Conservation (phyloP, 1,140 invertebrate genomes). For the Zaprionus vittiger region DNA sequence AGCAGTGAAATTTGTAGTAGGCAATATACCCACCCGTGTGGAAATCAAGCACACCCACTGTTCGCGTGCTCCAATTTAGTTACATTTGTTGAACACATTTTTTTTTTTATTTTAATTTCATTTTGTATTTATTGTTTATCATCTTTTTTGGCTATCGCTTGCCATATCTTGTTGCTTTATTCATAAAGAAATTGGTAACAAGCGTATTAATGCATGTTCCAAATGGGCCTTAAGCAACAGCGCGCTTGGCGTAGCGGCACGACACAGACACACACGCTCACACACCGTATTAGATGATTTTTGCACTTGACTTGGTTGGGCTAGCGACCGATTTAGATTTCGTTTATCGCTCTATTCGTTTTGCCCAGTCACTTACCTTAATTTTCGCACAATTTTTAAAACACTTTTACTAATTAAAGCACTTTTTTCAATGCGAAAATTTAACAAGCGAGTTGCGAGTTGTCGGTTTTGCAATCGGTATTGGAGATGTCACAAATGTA, state of each 20-base stretch:
- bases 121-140: not conserved
- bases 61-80: conserved; percentile 4
- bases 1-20: conserved; percentile 51
- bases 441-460: conserved; percentile 52
- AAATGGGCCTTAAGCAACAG: conserved; percentile 52
- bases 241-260: conserved; percentile 54
- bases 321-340: conserved; percentile 18
- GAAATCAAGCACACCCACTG: conserved; percentile 38
- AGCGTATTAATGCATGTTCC: conserved; percentile 31
- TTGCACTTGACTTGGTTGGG: conserved; percentile 39
- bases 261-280: conserved; percentile 44
- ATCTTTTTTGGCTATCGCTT: not conserved
- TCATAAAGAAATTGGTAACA: conserved; percentile 18
- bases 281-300: conserved; percentile 50
- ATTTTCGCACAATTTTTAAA: conserved; percentile 58
- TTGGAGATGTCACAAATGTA: conserved; percentile 38
- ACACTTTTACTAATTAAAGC: conserved; percentile 59
- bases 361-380: conserved; percentile 50
- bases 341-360: conserved; percentile 11
- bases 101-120: not conserved
- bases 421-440: conserved; percentile 59
- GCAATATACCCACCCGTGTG: conserved; percentile 33
- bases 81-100: conserved; percentile 3
- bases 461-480: conserved; percentile 55
- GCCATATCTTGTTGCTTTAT: not conserved